Conservation (phyloP, 2,888 invertebrate species). For the Platerodrilus igneus region DNA sequence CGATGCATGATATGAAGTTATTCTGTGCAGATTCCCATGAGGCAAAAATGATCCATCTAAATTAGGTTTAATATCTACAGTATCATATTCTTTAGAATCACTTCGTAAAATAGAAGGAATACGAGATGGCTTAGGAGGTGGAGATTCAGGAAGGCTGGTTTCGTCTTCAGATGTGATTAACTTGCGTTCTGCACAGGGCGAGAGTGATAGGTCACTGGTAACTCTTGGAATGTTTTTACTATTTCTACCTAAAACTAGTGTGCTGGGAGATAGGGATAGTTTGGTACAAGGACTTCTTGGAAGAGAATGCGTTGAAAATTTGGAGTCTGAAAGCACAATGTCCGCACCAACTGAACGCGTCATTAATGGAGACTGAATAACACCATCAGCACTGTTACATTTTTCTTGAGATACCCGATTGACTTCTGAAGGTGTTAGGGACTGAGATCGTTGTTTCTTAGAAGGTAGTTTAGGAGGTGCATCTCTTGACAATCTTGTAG, state of each 20-base stretch:
- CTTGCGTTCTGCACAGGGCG: slow-evolving; percentile 56
- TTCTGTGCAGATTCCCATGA: slow-evolving; percentile 49
- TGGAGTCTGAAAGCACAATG: slow-evolving; percentile 38
- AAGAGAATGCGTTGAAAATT: slow-evolving; percentile 57
- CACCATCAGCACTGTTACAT: slow-evolving; percentile 67
- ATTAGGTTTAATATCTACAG: slow-evolving; percentile 33
- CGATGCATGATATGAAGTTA: slow-evolving; percentile 69
- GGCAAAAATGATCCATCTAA: slow-evolving; percentile 40
- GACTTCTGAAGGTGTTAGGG: slow-evolving; percentile 64
- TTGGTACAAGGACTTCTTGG: slow-evolving; percentile 50
- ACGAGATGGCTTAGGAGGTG: slow-evolving; percentile 62
- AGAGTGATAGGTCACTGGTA: slow-evolving; percentile 56
- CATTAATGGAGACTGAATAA: slow-evolving; percentile 54
- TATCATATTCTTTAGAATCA: slow-evolving; percentile 43
- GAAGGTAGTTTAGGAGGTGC: slow-evolving; percentile 50
- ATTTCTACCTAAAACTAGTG: slow-evolving; percentile 47
- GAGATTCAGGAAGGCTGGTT: slow-evolving; percentile 54
- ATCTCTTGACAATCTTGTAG: slow-evolving; percentile 52
- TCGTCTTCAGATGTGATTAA: slow-evolving; percentile 52
- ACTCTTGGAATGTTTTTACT: slow-evolving; percentile 56
- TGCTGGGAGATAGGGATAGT: slow-evolving; percentile 52
- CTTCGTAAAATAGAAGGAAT: slow-evolving; percentile 52
- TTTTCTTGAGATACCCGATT: slow-evolving; percentile 52
- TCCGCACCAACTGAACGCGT: slow-evolving; percentile 47
- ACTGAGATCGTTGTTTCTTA: slow-evolving; percentile 73